Conservation (phyloP, 2,888 invertebrate genomes). For the Rhagonycha lutea region DNA sequence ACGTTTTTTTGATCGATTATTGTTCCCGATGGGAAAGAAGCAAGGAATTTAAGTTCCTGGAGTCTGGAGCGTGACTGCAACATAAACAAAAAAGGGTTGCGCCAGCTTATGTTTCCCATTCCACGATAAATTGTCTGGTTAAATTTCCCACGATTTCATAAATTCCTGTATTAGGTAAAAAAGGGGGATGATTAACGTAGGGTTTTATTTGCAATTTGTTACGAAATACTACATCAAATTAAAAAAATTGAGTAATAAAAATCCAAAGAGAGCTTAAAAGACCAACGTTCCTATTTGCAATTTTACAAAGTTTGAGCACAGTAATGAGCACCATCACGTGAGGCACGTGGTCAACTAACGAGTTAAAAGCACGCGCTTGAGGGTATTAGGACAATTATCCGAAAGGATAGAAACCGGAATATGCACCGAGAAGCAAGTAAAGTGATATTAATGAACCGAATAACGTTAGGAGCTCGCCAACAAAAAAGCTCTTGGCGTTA, state of each 20-base stretch:
- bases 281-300: neutral
- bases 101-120: too few species aligned
- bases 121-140: too few species aligned
- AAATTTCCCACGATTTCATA: too few species aligned
- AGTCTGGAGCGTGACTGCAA: neutral
- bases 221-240: neutral
- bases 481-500: neutral
- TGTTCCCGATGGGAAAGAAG: neutral
- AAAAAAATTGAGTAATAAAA: neutral
- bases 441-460: constrained; percentile 23
- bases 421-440: constrained; percentile 8
- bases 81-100: too few species aligned
- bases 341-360: constrained; percentile 17
- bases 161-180: too few species aligned
- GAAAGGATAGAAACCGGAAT: constrained; percentile 10
- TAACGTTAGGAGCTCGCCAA: constrained; percentile 10
- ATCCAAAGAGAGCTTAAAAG: neutral
- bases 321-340: constrained; percentile 16
- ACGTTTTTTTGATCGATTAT: neutral
- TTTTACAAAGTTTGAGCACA: neutral
- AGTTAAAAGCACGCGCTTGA: constrained; percentile 11
- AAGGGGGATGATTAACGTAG: neutral
- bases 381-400: constrained; percentile 12
- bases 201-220: neutral
- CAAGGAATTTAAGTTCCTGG: too few species aligned